Evolutionary conservation across 1,140 invertebrate species (phyloP).

Genomic region (Lasioglossum baleicum): DNA sequence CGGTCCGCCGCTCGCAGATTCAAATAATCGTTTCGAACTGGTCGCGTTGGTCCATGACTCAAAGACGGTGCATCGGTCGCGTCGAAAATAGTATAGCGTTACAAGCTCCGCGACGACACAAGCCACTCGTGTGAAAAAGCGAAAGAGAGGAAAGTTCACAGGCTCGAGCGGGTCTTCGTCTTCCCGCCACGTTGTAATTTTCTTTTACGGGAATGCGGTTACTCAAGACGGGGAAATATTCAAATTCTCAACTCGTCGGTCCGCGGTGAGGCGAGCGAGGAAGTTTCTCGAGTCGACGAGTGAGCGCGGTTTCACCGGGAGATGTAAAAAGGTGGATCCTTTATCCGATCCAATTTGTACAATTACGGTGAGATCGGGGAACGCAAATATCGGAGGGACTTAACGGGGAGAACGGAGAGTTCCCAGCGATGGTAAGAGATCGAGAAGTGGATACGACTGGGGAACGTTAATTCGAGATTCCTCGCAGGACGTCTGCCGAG

Average conservation of each 20-base stretch:
- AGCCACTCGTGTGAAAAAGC: too few species aligned
- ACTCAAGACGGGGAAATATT: not conserved
- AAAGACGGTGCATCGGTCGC: too few species aligned
- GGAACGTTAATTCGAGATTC: slow-evolving; percentile 47
- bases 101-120: too few species aligned
- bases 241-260: not conserved
- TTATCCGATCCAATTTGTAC: slow-evolving; percentile 42
- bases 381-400: slow-evolving; percentile 42
- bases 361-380: slow-evolving; percentile 44
- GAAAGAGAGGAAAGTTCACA: too few species aligned
- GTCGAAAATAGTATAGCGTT: too few species aligned
- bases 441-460: slow-evolving; percentile 15
- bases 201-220: too few species aligned
- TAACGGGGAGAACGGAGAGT: slow-evolving; percentile 10
- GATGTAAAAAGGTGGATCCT: slow-evolving; percentile 11
- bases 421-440: slow-evolving; percentile 30
- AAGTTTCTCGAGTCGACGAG: not conserved
- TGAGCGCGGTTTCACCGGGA: not conserved
- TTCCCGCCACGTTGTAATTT: too few species aligned
- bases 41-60: too few species aligned
- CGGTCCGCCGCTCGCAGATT: too few species aligned
- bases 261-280: not conserved
- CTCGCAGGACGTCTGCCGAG: slow-evolving; percentile 43
- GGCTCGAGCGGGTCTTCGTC: too few species aligned
- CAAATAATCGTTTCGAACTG: too few species aligned